Percentiles rank a stretch among this genome's conserved stretches.
phyloP scores from a whole-genome alignment of 2,888 invertebrate species.

The Antheraea yamamai region DNA sequence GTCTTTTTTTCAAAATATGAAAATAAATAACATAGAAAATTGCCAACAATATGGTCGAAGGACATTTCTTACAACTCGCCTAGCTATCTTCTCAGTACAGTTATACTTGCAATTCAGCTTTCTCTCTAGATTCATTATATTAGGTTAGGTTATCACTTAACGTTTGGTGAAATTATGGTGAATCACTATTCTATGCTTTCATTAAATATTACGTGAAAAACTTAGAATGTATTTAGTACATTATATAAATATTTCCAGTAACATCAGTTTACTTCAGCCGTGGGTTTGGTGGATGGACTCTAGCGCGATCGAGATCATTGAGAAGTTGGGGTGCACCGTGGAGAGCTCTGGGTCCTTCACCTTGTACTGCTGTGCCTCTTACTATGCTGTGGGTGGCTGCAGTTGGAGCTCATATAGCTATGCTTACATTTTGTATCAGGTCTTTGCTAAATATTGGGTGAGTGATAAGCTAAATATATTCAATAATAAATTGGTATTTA shows the following conservation, averaged over 20 bases:
- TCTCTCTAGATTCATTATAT: neutral
- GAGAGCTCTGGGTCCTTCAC: conserved; percentile 72
- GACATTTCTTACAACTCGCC: neutral
- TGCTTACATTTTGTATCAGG: conserved; percentile 68
- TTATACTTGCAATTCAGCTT: neutral
- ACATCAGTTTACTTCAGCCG: conserved; percentile 76
- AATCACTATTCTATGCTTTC: neutral
- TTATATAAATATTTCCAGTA: conserved; percentile 44
- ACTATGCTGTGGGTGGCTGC: conserved; percentile 67
- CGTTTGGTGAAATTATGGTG: neutral
- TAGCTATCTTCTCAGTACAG: neutral
- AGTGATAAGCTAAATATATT: conserved; percentile 27
- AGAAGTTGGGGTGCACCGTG: conserved; percentile 69
- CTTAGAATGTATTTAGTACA: neutral
- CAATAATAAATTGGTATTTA: no score
- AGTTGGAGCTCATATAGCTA: conserved; percentile 61
- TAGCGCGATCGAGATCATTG: conserved; percentile 58
- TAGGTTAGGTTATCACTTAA: neutral
- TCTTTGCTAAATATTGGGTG: conserved; percentile 72
- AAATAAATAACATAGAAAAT: neutral
- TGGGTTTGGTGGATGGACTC: conserved; percentile 74
- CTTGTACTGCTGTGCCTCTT: conserved; percentile 69
- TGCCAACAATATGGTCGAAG: neutral
- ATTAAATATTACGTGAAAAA: neutral
- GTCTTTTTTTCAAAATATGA: no score